Percentiles rank a stretch among this genome's conserved stretches.
Conservation (phyloP, 2,888 invertebrate genomes). For the Apamea sordens region DNA sequence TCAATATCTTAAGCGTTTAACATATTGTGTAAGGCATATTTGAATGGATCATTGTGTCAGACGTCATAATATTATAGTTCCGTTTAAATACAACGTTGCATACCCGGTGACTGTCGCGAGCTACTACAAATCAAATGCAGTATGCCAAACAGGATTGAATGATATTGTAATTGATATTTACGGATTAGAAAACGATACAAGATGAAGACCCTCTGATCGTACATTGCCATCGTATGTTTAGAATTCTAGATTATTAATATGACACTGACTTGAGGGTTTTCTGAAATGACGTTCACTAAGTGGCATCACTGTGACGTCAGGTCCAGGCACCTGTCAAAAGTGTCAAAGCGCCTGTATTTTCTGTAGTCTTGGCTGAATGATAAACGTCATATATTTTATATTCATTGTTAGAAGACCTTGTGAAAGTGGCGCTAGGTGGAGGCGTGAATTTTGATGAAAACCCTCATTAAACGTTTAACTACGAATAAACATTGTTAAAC, state of each 20-base stretch:
- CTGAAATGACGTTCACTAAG: not conserved
- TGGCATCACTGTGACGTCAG: not conserved
- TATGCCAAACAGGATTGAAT: not conserved
- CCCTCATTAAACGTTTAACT: not conserved
- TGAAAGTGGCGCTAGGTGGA: not conserved
- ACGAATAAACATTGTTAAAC: not conserved
- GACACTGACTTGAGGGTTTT: not conserved
- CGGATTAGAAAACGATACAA: no score
- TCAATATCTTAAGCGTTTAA: conserved; percentile 36
- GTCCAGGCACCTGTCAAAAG: not conserved
- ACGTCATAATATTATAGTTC: conserved; percentile 27
- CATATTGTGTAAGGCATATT: conserved; percentile 20
- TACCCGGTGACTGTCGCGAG: not conserved
- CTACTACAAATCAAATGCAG: not conserved
- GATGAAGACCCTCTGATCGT: not conserved
- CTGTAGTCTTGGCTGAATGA: not conserved
- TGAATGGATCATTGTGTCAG: conserved; percentile 15
- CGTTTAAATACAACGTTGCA: not conserved
- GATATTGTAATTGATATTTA: not conserved
- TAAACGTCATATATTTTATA: not conserved
- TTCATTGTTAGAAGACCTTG: not conserved
- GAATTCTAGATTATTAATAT: not conserved
- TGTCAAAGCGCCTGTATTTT: not conserved
- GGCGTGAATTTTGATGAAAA: not conserved
- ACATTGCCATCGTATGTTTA: not conserved